phyloP scores from a whole-genome alignment of 2,113 vertebrate genomes.

The Oncorhynchus masou region DNA sequence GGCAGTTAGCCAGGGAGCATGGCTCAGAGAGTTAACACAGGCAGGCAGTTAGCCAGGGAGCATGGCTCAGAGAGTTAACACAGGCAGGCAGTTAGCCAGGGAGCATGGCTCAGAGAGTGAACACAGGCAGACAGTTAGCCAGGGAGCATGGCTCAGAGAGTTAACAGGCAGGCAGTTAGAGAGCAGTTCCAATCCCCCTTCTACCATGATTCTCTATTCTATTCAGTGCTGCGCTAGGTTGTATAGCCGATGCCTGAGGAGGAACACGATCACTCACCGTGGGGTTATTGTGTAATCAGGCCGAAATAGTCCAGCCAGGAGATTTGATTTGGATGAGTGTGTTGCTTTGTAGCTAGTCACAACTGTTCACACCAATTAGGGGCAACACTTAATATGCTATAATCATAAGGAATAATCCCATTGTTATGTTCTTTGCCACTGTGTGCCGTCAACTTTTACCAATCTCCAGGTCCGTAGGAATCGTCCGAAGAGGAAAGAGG shows the following conservation, averaged over 20 bases:
- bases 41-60: background rate
- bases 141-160: constrained; percentile 21
- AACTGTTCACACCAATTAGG: constrained; percentile 59
- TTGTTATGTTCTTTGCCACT: background rate
- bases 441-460: background rate
- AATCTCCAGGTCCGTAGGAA: background rate
- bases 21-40: too few species aligned
- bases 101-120: constrained; percentile 35
- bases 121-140: constrained; percentile 7
- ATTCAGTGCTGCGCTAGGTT: constrained; percentile 34
- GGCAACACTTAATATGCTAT: constrained; percentile 50
- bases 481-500: background rate
- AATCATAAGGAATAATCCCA: constrained; percentile 13
- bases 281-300: constrained; percentile 66
- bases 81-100: background rate
- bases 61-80: too few species aligned
- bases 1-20: background rate
- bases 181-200: constrained; percentile 22
- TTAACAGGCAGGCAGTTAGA: constrained; percentile 26
- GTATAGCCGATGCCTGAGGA: constrained; percentile 26
- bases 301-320: constrained; percentile 53
- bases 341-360: constrained; percentile 53
- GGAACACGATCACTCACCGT: constrained; percentile 53
- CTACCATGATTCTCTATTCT: constrained; percentile 39
- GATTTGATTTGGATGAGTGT: constrained; percentile 61